Evolutionary conservation across 2,888 invertebrate species (phyloP).

Genomic region (Anodontia alba): DNA sequence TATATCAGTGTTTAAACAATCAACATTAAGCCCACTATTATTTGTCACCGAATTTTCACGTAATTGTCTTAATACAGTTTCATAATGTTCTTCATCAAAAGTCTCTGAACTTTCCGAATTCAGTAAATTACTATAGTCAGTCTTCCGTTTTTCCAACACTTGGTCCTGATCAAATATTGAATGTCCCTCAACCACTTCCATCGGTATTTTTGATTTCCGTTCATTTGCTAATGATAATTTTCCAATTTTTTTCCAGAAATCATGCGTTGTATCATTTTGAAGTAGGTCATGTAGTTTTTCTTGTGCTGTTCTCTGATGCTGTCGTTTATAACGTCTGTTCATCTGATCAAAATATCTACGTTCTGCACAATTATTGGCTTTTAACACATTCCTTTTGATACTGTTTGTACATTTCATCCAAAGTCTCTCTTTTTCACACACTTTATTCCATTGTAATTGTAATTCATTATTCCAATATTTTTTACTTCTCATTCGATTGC

Average conservation of each 20-base stretch:
- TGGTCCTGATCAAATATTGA: not conserved
- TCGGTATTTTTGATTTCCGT: too few species aligned
- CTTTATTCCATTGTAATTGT: too few species aligned
- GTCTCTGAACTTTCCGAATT: not conserved
- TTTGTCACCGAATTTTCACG: too few species aligned
- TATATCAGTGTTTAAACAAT: too few species aligned
- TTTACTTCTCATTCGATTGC: not conserved
- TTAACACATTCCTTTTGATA: not conserved
- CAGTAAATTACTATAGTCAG: not conserved
- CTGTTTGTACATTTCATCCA: too few species aligned
- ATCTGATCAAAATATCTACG: not conserved
- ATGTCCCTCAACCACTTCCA: slow-evolving; percentile 6
- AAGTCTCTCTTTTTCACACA: too few species aligned
- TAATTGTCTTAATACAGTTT: too few species aligned
- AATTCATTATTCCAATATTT: slow-evolving; percentile 11
- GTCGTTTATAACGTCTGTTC: slow-evolving; percentile 6
- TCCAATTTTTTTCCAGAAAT: slow-evolving; percentile 10
- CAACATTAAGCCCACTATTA: too few species aligned
- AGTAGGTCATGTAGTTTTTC: not conserved
- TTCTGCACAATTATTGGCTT: slow-evolving; percentile 10
- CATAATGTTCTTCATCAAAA: slow-evolving; percentile 5
- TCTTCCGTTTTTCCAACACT: not conserved
- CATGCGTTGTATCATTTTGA: not conserved
- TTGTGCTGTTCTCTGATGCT: not conserved
- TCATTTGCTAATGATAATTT: too few species aligned